A percentile compares a stretch with the other conserved stretches of the same genome.
Conservation (phyloP, 2,888 invertebrate species). For the Sceliomorpha sp. region DNA sequence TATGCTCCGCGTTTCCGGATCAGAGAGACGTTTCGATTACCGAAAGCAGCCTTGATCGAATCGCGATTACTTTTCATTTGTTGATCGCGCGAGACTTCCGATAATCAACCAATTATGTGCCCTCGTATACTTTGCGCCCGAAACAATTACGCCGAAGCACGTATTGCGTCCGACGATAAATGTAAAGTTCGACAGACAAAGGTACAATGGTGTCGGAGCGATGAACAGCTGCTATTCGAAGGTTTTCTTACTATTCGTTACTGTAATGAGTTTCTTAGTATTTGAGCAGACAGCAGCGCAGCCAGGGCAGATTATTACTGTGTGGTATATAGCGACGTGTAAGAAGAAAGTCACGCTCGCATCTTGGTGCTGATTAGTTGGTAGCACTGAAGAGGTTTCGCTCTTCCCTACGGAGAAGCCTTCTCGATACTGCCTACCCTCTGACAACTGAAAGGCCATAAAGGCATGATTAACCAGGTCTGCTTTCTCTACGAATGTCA, state of each 20-base stretch:
- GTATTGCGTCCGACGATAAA: too few relatives aligned
- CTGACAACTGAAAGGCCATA: slow-evolving; percentile 65
- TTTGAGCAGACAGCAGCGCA: slow-evolving; percentile 9
- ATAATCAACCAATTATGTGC: slow-evolving; percentile 52
- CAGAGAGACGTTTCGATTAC: slow-evolving; percentile 55
- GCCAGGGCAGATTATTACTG: slow-evolving; percentile 35
- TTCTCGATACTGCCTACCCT: slow-evolving; percentile 63
- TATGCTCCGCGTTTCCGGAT: slow-evolving; percentile 68
- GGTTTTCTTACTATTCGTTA: slow-evolving; percentile 35
- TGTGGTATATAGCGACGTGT: slow-evolving; percentile 7
- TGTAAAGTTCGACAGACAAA: background rate
- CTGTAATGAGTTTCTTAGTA: slow-evolving; percentile 23
- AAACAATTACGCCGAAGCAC: slow-evolving; percentile 25
- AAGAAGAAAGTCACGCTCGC: slow-evolving; percentile 49
- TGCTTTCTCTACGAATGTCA: slow-evolving; percentile 65
- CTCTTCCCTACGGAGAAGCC: slow-evolving; percentile 69
- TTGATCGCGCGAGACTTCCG: slow-evolving; percentile 46
- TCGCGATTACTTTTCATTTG: slow-evolving; percentile 52
- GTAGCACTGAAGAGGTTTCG: slow-evolving; percentile 71
- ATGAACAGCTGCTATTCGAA: slow-evolving; percentile 1
- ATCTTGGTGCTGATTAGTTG: slow-evolving; percentile 75
- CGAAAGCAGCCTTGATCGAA: slow-evolving; percentile 45
- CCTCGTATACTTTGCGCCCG: background rate
- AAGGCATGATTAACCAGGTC: slow-evolving; percentile 73
- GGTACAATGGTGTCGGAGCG: background rate